phyloP scores from a whole-genome alignment of 2,113 vertebrate genomes.

The Eira barbara region DNA sequence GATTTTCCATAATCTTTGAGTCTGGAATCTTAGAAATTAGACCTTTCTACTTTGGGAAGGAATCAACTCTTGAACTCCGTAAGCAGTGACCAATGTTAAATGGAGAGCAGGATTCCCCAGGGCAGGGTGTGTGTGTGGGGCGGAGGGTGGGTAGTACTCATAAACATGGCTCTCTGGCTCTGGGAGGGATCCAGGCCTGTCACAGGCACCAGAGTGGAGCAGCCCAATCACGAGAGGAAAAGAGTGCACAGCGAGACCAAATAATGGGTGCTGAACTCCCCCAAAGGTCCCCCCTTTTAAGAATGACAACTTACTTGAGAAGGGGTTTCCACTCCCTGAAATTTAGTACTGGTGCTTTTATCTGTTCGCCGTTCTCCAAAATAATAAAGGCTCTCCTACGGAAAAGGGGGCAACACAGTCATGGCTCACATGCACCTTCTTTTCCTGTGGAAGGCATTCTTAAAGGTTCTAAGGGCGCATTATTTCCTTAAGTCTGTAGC shows the following conservation, averaged over 20 bases:
- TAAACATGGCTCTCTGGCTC: fast-evolving
- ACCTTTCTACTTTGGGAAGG: neutral
- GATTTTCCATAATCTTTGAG: neutral
- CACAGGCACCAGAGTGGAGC: neutral
- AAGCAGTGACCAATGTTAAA: neutral
- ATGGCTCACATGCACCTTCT: neutral
- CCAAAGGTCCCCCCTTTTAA: neutral
- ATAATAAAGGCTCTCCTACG: conserved; percentile 91
- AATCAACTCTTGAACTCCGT: neutral
- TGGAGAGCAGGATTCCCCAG: neutral
- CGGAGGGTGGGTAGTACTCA: no score
- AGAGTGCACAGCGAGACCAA: neutral
- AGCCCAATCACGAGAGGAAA: neutral
- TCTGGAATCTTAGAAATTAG: neutral
- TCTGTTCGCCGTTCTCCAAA: conserved; percentile 96
- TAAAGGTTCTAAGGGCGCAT: neutral
- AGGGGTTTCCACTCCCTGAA: conserved; percentile 97
- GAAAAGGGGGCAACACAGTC: neutral
- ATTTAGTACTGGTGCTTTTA: conserved; percentile 91
- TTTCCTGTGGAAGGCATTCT: neutral
- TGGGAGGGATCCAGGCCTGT: neutral
- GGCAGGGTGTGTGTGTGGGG: neutral
- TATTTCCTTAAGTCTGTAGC: neutral
- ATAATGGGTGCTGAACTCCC: neutral
- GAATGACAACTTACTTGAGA: conserved; percentile 89